phyloP scores from a whole-genome alignment of 2,113 vertebrate species.

The Petrocephalus microphthalmus region DNA sequence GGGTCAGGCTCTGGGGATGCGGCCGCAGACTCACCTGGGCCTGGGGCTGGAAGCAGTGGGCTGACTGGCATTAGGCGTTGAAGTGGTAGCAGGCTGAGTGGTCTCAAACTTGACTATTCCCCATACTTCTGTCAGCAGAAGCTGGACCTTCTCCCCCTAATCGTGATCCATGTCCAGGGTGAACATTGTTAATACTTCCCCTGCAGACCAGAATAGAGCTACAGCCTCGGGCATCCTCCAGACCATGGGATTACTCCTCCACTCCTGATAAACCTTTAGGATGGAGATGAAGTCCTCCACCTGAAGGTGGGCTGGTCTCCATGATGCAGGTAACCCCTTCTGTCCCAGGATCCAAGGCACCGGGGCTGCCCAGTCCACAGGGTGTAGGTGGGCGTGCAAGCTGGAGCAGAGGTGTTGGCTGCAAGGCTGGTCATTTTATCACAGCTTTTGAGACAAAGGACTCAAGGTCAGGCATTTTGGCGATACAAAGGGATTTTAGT shows the following conservation, averaged over 20 bases:
- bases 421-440: background rate
- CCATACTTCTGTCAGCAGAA: background rate
- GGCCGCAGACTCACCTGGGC: background rate
- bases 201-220: background rate
- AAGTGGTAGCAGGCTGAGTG: background rate
- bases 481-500: background rate
- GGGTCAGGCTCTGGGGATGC: background rate
- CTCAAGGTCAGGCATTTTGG: background rate
- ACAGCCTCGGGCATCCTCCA: background rate
- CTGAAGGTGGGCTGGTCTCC: background rate
- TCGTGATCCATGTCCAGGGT: background rate
- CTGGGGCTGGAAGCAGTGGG: background rate
- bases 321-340: background rate
- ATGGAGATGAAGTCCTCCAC: background rate
- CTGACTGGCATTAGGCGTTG: background rate
- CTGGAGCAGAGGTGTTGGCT: background rate
- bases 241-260: background rate
- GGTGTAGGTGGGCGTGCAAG: background rate
- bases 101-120: background rate
- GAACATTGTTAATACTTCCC: background rate
- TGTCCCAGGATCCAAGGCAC: background rate
- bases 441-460: background rate
- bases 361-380: background rate
- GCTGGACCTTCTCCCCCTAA: background rate
- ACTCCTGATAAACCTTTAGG: background rate